A percentile compares a stretch with the other conserved stretches of the same genome.
phyloP scores from a whole-genome alignment of 2,113 vertebrate species.

The Edolisoma coerulescens region DNA sequence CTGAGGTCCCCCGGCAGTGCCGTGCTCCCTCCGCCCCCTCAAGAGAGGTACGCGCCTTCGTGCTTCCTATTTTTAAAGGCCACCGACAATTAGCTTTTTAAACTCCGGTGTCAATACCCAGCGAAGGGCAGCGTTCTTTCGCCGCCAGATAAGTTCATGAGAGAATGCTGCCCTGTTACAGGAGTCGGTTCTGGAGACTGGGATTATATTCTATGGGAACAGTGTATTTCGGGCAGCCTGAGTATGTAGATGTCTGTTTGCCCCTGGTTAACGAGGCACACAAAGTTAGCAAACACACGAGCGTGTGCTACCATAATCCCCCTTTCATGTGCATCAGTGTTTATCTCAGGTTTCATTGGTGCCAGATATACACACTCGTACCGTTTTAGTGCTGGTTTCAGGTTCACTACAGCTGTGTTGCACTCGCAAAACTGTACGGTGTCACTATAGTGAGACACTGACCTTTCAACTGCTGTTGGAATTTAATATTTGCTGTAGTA shows the following conservation, averaged over 20 bases:
- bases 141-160: not conserved
- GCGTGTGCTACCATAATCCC: not conserved
- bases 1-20: not conserved
- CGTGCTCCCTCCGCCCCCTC: not conserved
- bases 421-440: not conserved
- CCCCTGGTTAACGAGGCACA: not conserved
- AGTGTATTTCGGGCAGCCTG: not conserved
- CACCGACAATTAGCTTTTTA: not conserved
- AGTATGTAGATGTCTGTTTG: not conserved
- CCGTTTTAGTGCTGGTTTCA: conserved; percentile 29
- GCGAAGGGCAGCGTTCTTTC: fast-evolving
- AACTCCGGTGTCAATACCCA: not conserved
- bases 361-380: not conserved
- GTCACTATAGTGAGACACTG: not conserved
- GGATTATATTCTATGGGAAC: not conserved
- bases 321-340: not conserved
- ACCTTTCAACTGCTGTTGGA: not conserved
- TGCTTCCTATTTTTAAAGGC: not conserved
- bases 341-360: conserved; percentile 37
- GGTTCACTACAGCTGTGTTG: not conserved
- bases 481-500: not conserved
- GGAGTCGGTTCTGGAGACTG: not conserved
- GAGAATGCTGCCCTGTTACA: not conserved
- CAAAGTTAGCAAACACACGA: not conserved
- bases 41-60: not conserved